These are phyloP conservation scores for Apteryx owenii DNA, from an alignment of 2,113 vertebrate species.

Conservation along the genomic window DNA sequence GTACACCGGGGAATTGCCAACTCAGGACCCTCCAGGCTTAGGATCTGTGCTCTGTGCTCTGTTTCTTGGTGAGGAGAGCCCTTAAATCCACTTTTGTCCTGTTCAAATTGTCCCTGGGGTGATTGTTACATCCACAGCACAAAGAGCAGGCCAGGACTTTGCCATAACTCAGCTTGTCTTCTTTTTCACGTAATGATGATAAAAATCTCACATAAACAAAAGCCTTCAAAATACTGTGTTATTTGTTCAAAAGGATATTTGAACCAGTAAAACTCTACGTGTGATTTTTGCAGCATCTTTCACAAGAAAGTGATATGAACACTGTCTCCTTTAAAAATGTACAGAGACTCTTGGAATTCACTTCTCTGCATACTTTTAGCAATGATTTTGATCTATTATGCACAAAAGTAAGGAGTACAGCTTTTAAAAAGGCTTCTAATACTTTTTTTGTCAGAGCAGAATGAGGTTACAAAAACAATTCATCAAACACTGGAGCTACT, in stretches of 20 bases:
- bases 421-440: background rate
- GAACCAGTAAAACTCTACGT: background rate
- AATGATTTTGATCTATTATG: conserved; percentile 26
- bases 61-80: background rate
- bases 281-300: background rate
- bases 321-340: background rate
- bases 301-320: background rate
- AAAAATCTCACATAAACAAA: conserved; percentile 6
- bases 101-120: background rate
- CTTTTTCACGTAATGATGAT: conserved; percentile 5
- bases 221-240: background rate
- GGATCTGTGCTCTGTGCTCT: background rate
- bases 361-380: background rate
- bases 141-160: conserved; percentile 43
- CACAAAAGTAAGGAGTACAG: conserved; percentile 11
- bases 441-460: background rate
- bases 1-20: background rate
- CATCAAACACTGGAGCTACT: background rate
- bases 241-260: conserved; percentile 26
- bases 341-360: background rate
- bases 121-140: background rate
- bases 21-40: background rate
- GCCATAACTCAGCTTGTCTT: conserved; percentile 36
- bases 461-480: conserved; percentile 27
- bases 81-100: conserved; percentile 37